Conservation (phyloP, 2,113 vertebrate genomes). For the Dipodomys ordii region DNA sequence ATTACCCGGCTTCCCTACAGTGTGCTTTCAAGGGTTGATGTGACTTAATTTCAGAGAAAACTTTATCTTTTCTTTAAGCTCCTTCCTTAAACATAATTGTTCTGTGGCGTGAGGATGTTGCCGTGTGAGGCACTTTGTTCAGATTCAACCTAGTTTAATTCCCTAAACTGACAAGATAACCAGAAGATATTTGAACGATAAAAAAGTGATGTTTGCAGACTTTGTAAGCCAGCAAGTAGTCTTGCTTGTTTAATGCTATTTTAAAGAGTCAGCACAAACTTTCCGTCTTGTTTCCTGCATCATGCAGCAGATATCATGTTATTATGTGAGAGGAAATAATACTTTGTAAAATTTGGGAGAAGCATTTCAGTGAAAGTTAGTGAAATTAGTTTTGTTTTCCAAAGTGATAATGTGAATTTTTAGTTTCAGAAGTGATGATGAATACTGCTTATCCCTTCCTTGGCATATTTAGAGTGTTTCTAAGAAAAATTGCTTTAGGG, state of each 20-base stretch:
- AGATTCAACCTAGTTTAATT: background rate
- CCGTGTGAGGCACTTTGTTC: background rate
- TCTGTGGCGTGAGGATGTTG: background rate
- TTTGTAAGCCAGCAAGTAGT: background rate
- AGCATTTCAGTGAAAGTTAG: background rate
- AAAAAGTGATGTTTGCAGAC: background rate
- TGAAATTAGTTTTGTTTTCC: constrained; percentile 48
- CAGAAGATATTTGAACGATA: background rate
- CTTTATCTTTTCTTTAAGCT: background rate
- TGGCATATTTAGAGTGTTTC: constrained; percentile 17
- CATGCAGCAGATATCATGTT: background rate
- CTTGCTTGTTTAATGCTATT: background rate
- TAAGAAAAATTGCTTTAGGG: constrained; percentile 29
- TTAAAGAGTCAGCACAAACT: background rate
- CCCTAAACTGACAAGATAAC: background rate
- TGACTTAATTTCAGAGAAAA: constrained; percentile 4
- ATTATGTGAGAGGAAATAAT: background rate
- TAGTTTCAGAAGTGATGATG: constrained; percentile 47
- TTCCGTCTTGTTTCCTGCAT: background rate
- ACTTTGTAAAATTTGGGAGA: constrained; percentile 10
- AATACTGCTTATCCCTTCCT: constrained; percentile 4
- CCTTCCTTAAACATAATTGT: background rate
- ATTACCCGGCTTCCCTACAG: background rate
- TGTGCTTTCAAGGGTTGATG: background rate
- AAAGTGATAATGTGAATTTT: constrained; percentile 35